Base-by-base conservation (phyloP, 2,113 vertebrate genomes). In the Bambusicola thoracicus region DNA sequence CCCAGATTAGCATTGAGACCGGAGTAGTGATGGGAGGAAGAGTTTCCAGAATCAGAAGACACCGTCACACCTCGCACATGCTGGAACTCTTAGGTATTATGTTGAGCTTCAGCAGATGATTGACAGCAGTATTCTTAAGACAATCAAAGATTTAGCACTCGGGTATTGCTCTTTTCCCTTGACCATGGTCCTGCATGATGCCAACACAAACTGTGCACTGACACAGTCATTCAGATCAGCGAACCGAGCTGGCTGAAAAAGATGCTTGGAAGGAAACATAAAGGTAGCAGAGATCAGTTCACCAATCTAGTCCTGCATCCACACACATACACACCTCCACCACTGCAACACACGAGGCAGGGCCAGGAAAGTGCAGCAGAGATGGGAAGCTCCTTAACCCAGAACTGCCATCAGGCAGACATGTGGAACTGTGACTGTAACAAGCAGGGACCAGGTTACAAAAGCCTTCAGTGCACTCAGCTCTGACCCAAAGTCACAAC, bases 341-440 rank as follows among this genome's bases (percentile, higher is more conserved):
- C 2, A 4, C 58, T 56, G 85, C 88, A 62, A 41, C 13, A 3
- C 85, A 59, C 51, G 55, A 84, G 84, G 79, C 86, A 90, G 68
- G 89, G 88, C 61, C 63, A 32, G 41, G 41, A 3, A 58, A 77
- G 44, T 1, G 6, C 51, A 49, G 70, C 56, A 3, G 46, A 48
- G 62, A 32, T 2, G 49, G 92, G 86, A 3, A 86, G 69, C 89
- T 93, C 66, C 81, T 49, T 62, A 76, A 82, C 87, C 85, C 93
- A 95, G 81, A 95, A 73, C 62, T 91, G 79, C 87, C 91, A 82
- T 7, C 81, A 83, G 38, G 7, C 51, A 81, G 73, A 62, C 18
- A 8, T 5, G 40, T 43, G 70, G 43, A 48, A 16, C 66, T 43
- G 81, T 74, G 44, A 22, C 81, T 69, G 69, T 78, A 78, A 92